Base-by-base conservation (phyloP, 2,888 invertebrate species). In the Apoderus coryli region DNA sequence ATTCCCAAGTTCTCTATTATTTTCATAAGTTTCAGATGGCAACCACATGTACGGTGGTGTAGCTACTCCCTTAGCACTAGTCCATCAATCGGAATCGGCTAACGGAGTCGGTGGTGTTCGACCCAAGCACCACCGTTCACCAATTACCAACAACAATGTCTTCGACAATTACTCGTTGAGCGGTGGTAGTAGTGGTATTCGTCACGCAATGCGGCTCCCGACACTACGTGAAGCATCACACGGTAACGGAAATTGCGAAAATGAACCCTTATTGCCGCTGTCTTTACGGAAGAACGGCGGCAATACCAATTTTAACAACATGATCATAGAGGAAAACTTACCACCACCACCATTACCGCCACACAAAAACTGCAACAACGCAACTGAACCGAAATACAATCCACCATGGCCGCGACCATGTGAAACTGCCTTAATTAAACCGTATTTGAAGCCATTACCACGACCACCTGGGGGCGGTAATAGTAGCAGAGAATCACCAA, bases 31-130 rank as follows among this genome's bases (percentile, higher is more conserved):
- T 48, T 24, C 37, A 57, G 56, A 52, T 43, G 35, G 53, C 46
- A 63, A 44, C 68, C 73, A 49, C 40, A 59, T 64, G 44, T 76
- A 74, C 47, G 77, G 77, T 1, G 77, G 77, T 10, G 76, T 78
- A 5, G 72, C 76, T 1, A 77, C 76, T 2, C 76, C 76, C 1
- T 56, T 76, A 16, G 74, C 75, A 10, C 65, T 76, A 59, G 55
- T 76, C 23, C 73, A 72, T 44, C n/a, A n/a, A n/a, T n/a, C n/a
- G n/a, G n/a, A n/a, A n/a, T n/a, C n/a, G n/a, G n/a, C n/a, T n/a
- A 63, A 61, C 35, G 52, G 52, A 19, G 56, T 56, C 15, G 38
- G 36, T 22, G 34, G 66, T 64, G 44, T 64, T 65, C 1, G 64
- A 63, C 2, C 52, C 61, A 33, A 59, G 66, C 23, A 66, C 63